Conservation (phyloP, 2,113 vertebrate species). For the Scomber scombrus region DNA sequence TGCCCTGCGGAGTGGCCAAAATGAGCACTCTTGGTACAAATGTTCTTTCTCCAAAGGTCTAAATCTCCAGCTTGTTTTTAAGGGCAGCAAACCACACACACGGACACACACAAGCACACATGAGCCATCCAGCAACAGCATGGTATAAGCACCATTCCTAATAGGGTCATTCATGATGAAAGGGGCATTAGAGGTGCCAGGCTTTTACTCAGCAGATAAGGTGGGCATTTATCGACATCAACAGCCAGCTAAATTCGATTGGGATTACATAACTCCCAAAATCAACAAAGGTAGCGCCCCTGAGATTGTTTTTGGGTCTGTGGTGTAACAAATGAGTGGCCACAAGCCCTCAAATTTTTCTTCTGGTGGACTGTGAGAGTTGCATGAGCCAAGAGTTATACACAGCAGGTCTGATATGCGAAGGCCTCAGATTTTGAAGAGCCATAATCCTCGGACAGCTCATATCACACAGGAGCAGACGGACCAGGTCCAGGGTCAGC, state of each 20-base stretch:
- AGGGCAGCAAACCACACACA: slow-evolving; percentile 22
- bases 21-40: slow-evolving; percentile 7
- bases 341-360: slow-evolving; percentile 9
- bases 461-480: slow-evolving; percentile 66
- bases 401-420: slow-evolving; percentile 44
- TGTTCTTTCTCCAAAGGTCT: neutral
- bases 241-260: slow-evolving; percentile 41
- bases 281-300: slow-evolving; percentile 21
- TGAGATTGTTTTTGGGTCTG: slow-evolving; percentile 24
- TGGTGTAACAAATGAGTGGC: slow-evolving; percentile 38
- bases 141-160: slow-evolving; percentile 46
- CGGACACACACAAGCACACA: slow-evolving; percentile 11
- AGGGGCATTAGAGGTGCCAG: slow-evolving; percentile 42
- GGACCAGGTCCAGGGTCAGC: slow-evolving; percentile 50
- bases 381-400: slow-evolving; percentile 28
- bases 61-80: slow-evolving; percentile 31
- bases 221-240: slow-evolving; percentile 50
- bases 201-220: slow-evolving; percentile 44
- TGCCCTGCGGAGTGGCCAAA: neutral
- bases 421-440: slow-evolving; percentile 33
- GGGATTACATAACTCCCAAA: slow-evolving; percentile 46
- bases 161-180: slow-evolving; percentile 61
- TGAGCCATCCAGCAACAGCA: slow-evolving; percentile 16
- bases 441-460: slow-evolving; percentile 44
- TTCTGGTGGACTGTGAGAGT: slow-evolving; percentile 15